Evolutionary conservation across 1,140 invertebrate genomes (phyloP).

Genomic region (Drosophila busckii): DNA sequence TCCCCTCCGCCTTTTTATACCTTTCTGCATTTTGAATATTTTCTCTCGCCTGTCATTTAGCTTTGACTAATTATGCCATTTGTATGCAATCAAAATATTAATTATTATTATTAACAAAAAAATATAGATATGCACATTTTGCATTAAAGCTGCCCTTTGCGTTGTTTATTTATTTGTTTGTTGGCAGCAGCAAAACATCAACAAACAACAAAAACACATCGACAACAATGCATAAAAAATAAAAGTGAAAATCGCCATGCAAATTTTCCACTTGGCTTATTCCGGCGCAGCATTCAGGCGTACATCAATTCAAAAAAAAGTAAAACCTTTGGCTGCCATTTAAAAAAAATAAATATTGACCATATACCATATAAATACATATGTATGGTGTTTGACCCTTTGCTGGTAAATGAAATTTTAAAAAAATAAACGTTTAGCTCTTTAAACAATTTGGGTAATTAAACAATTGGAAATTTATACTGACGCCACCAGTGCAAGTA

Average conservation of each 20-base stretch:
- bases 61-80: constrained; percentile 73
- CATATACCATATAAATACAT: not conserved
- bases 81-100: constrained; percentile 74
- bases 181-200: not conserved
- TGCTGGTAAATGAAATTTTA: too few species aligned
- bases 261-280: constrained; percentile 64
- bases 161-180: constrained; percentile 60
- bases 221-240: not conserved
- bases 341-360: constrained; percentile 3
- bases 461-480: too few species aligned
- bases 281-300: constrained; percentile 59
- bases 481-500: too few species aligned
- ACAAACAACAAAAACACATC: not conserved
- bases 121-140: constrained; percentile 40
- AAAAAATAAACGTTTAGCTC: too few species aligned
- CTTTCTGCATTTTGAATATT: constrained; percentile 21
- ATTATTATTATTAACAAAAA: constrained; percentile 33
- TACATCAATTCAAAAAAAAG: constrained; percentile 54
- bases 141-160: constrained; percentile 34
- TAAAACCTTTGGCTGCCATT: constrained; percentile 6
- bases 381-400: constrained; percentile 20
- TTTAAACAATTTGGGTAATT: too few species aligned
- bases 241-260: constrained; percentile 25
- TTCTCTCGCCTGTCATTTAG: constrained; percentile 50
- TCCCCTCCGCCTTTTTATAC: constrained; percentile 1